Evolutionary conservation across 2,888 invertebrate genomes (phyloP).

Genomic region (Taenaris catops): DNA sequence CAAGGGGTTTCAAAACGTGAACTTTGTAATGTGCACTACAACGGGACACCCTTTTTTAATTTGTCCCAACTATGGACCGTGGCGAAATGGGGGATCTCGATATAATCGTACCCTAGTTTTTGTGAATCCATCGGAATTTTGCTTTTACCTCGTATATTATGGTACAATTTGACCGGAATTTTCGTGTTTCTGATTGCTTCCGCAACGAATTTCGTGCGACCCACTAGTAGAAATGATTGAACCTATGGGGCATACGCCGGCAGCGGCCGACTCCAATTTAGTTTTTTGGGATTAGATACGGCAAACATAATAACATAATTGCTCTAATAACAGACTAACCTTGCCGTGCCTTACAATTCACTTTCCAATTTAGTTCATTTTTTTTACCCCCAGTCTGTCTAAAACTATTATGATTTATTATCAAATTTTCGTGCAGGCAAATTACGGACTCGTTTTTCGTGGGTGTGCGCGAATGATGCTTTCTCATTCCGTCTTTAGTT

Average conservation of each 20-base stretch:
- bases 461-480: conserved; percentile 37
- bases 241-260: conserved; percentile 75
- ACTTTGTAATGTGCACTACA: conserved; percentile 71
- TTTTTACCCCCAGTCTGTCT: conserved; percentile 65
- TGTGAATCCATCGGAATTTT: conserved; percentile 41
- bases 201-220: conserved; percentile 79
- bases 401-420: conserved; percentile 79
- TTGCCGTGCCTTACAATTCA: conserved; percentile 77
- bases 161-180: conserved; percentile 65
- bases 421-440: conserved; percentile 78
- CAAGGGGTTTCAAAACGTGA: conserved; percentile 73
- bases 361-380: conserved; percentile 79
- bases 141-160: conserved; percentile 46
- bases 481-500: conserved; percentile 49
- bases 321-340: conserved; percentile 74
- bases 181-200: conserved; percentile 79
- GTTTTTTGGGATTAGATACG: conserved; percentile 78
- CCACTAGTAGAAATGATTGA: conserved; percentile 73
- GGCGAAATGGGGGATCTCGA: conserved; percentile 60
- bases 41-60: conserved; percentile 72
- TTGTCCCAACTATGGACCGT: conserved; percentile 71
- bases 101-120: conserved; percentile 38
- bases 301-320: conserved; percentile 80
- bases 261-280: conserved; percentile 77
- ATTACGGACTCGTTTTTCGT: conserved; percentile 67